phyloP scores from a whole-genome alignment of 1,140 invertebrate species.

The Reticulitermes speratus region DNA sequence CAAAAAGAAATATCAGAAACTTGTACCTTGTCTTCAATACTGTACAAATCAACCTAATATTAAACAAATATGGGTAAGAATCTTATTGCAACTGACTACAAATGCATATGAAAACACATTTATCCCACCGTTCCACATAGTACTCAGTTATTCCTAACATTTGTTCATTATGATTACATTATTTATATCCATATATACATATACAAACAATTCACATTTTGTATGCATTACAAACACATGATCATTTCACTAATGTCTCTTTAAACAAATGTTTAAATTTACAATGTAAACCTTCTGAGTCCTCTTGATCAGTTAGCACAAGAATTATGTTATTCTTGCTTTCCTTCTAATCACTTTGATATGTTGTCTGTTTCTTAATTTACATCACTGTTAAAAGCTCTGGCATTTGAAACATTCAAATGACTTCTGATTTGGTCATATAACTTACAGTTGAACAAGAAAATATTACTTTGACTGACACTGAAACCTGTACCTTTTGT shows the following conservation, averaged over 20 bases:
- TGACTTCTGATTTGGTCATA: too few relatives aligned
- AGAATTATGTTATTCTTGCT: too few relatives aligned
- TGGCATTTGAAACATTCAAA: too few relatives aligned
- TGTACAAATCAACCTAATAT: background rate
- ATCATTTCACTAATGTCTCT: background rate
- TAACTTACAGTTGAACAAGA: too few relatives aligned
- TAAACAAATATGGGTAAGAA: background rate
- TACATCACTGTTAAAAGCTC: too few relatives aligned
- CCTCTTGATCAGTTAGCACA: background rate
- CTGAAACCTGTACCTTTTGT: too few relatives aligned
- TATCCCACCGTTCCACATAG: too few relatives aligned
- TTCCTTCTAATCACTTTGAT: background rate
- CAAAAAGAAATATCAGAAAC: background rate
- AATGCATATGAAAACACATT: background rate
- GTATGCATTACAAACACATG: background rate
- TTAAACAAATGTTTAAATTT: background rate
- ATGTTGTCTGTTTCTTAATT: background rate
- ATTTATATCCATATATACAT: background rate
- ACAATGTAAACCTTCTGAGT: background rate
- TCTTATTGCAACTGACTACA: background rate
- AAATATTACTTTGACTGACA: too few relatives aligned
- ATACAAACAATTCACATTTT: background rate
- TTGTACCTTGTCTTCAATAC: background rate
- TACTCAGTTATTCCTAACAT: background rate
- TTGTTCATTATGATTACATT: slow-evolving; percentile 20